Percentiles rank a stretch among this genome's conserved stretches.
Evolutionary conservation across 1,140 invertebrate genomes (phyloP).

Genomic region (Diploscapter pachys): DNA sequence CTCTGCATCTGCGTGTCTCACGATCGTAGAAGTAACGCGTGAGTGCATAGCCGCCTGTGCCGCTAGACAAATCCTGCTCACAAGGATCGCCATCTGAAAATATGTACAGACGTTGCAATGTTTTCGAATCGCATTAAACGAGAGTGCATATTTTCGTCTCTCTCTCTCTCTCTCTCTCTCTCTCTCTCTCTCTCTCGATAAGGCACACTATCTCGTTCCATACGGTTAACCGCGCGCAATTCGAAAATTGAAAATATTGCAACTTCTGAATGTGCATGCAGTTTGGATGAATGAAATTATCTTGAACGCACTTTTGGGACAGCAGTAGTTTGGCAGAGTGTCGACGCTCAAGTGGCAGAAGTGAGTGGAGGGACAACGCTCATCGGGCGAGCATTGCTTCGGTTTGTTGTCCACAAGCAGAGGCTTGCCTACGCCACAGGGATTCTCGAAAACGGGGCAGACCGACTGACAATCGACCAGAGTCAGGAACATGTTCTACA

Average conservation of each 20-base stretch:
- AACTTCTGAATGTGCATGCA: too few species aligned
- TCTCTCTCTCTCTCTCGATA: too few species aligned
- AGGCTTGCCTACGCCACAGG: conserved; percentile 35
- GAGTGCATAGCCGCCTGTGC: conserved; percentile 42
- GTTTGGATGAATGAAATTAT: not conserved
- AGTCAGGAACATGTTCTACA: conserved; percentile 40
- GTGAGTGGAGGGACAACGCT: conserved; percentile 40
- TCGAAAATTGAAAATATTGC: too few species aligned
- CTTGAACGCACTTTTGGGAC: conserved; percentile 38
- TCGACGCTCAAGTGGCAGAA: conserved; percentile 40
- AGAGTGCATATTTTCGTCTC: not conserved
- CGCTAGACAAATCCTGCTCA: conserved; percentile 41
- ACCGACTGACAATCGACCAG: conserved; percentile 43
- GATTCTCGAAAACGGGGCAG: conserved; percentile 50
- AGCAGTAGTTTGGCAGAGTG: conserved; percentile 33
- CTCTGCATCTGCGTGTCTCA: conserved; percentile 43
- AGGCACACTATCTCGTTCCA: too few species aligned
- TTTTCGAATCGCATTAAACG: not conserved
- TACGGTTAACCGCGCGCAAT: too few species aligned
- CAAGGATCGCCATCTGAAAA: conserved; percentile 48
- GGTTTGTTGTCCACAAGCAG: conserved; percentile 32
- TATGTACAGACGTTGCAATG: not conserved
- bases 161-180: too few species aligned
- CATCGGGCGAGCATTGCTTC: conserved; percentile 37
- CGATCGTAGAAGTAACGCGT: conserved; percentile 53